Evolutionary conservation across 2,888 invertebrate genomes (phyloP), one percentile per base, ranked within the genome.

Genomic region (Drosophila leonis): DNA sequence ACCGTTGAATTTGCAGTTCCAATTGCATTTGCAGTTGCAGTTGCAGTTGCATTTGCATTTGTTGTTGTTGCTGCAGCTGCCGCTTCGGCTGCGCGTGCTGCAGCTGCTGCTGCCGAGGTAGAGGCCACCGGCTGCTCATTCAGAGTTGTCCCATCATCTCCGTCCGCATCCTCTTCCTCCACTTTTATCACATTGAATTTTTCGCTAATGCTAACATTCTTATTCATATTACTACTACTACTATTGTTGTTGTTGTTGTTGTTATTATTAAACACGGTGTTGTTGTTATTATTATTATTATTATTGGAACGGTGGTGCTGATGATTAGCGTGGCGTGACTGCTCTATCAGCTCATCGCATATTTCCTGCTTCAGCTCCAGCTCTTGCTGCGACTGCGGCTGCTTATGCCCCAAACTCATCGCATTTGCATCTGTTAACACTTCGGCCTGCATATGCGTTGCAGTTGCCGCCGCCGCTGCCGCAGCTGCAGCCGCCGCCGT

Each of bases 161-260:
- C 63, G 68, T 78, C 91, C 88, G 68, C 69, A 39, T 73, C 85
- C 29, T 56, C 64, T 61, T 78, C 77, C 75, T 88, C 93, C 92
- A 78, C 84, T 88, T 92, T 93, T 93, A 93, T 93, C 93, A 93
- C 93, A 93, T 93, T 92, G 83, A 90, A 87, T 91, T 93, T 93
- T 84, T 92, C 92, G 90, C 89, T 91, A 90, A 91, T 87, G 85
- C 88, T 91, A 91, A 91, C 90, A 88, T 90, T 89, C 88, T 88
- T 92, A 87, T 83, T 90, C 82, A 87, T 90, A 88, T 89, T 87
- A 87, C 75, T 90, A 88, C 74, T 88, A 86, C 74, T 90, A 85
- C 74, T 89, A 85, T 24, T 24, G 24, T 24, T 44, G 24, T 44
- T 44, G 44, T 46, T 46, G 46, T 49, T 49, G 31, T 49, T 49